Evolutionary conservation across 2,113 vertebrate species (phyloP), one percentile per base, ranked within the genome.

Genomic region (Microcebus lehilahytsara): DNA sequence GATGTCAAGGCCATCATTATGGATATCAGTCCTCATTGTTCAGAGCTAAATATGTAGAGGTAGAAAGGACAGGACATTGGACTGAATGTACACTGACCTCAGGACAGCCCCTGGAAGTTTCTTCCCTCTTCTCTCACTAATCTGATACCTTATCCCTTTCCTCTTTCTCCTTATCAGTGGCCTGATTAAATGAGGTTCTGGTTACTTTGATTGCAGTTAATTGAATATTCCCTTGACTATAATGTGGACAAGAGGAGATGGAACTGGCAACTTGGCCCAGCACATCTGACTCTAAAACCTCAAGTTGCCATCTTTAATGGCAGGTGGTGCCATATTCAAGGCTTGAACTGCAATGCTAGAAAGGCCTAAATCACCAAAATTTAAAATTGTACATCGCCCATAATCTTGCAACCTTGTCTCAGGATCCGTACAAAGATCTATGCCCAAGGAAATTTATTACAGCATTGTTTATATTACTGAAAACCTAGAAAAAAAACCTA

Each of bases 141-240:
- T 23, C 64, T 17, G 40, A 17, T 86, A 72, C 49, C 22, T 97
- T 94, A 78, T 93, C 89, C 97, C 72, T 79, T 83, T 91, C 67
- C 60, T 85, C 62, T 85, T 96, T 90, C 56, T 83, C 67, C n/a
- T 71, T 96, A 81, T 92, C 62, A 25, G 67, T 93, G 85, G 53
- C 74, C 93, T 91, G 67, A 94, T 92, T 94, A 91, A 87, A 16
- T 72, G 91, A 88, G 49, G 49, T 32, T 69, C 60, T 93, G 69
- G 93, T 95, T 95, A 93, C n/a, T 83, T 64, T 95, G 66, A 95
- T 25, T 96, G 85, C 60, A 93, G 88, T 81, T 94, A 95, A 97
- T 6, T 79, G 72, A 91, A 85, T 17, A 10, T 60, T 96, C 67
- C 53, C 53, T 81, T 91, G 62, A 96, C 74, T 93, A 89, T 37